Conservation (phyloP, 2,888 invertebrate genomes). For the Imbricaverruca yamaguchii region DNA sequence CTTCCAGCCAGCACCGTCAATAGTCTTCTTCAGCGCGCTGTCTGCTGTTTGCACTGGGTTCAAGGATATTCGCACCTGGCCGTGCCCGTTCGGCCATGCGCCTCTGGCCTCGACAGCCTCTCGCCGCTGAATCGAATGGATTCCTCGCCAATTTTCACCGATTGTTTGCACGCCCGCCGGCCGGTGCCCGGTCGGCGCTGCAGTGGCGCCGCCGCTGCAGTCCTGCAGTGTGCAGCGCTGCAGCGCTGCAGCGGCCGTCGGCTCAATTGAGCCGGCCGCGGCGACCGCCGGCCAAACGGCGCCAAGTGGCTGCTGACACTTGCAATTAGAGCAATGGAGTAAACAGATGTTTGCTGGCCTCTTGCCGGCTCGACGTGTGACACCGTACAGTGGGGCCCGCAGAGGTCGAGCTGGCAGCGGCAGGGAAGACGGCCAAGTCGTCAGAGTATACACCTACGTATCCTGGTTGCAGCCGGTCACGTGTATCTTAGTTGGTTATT, state of each 20-base stretch:
- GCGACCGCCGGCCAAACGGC: background rate
- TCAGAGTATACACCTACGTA: too few species aligned
- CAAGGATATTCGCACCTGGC: constrained; percentile 13
- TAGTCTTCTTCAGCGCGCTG: too few species aligned
- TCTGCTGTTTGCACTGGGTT: constrained; percentile 6
- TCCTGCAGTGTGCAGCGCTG: background rate
- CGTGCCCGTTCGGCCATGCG: background rate
- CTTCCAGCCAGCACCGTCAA: background rate
- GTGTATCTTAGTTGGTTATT: too few species aligned
- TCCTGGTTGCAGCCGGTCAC: too few species aligned
- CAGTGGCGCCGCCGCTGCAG: background rate
- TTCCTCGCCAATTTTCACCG: constrained; percentile 20
- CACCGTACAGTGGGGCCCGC: too few species aligned
- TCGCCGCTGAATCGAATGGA: constrained; percentile 7
- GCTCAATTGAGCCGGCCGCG: background rate
- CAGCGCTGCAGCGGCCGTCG: background rate
- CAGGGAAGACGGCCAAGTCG: too few species aligned
- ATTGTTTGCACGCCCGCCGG: constrained; percentile 5
- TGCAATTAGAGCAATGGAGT: background rate
- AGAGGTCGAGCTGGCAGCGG: too few species aligned
- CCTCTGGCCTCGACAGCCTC: background rate
- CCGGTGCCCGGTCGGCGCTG: background rate
- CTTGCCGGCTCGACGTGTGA: too few species aligned
- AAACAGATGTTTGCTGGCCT: background rate
- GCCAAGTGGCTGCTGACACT: constrained; percentile 14